These are phyloP conservation scores for Megalops cyprinoides DNA, from an alignment of 2,797 vertebrate genomes.

Conservation along the genomic window DNA sequence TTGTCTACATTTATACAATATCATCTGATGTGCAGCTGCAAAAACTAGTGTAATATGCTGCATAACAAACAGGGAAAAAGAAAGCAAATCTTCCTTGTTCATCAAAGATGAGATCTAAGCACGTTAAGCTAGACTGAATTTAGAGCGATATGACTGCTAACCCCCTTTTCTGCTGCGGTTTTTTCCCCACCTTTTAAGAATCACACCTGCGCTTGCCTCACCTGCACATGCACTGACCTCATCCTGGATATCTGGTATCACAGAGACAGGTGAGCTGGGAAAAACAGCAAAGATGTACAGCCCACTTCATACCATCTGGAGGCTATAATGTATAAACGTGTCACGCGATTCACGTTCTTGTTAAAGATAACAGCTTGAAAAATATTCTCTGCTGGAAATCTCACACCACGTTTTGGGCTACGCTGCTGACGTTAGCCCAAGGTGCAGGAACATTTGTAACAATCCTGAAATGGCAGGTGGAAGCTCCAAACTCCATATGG, in stretches of 20 bases:
- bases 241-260: slow-evolving; percentile 26
- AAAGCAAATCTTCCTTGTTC: too few species aligned
- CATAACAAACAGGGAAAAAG: too few species aligned
- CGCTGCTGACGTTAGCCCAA: slow-evolving; percentile 8
- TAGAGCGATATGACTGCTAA: too few species aligned
- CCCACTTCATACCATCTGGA: slow-evolving; percentile 53
- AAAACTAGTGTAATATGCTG: too few species aligned
- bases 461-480: slow-evolving; percentile 3
- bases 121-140: too few species aligned
- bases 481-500: not conserved
- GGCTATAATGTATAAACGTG: slow-evolving; percentile 49
- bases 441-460: slow-evolving; percentile 24
- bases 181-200: not conserved
- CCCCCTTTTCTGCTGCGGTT: too few species aligned
- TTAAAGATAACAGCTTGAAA: slow-evolving; percentile 51
- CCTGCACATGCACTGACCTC: slow-evolving; percentile 6
- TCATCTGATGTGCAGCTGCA: too few species aligned
- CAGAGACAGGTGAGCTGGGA: slow-evolving; percentile 24
- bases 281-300: slow-evolving; percentile 49
- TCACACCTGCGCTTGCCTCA: not conserved
- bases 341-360: slow-evolving; percentile 49
- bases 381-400: slow-evolving; percentile 40
- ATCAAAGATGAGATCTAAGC: too few species aligned
- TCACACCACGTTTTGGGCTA: slow-evolving; percentile 37
- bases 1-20: too few species aligned